Conservation (phyloP, 2,797 vertebrate genomes). For the Danio choprae region DNA sequence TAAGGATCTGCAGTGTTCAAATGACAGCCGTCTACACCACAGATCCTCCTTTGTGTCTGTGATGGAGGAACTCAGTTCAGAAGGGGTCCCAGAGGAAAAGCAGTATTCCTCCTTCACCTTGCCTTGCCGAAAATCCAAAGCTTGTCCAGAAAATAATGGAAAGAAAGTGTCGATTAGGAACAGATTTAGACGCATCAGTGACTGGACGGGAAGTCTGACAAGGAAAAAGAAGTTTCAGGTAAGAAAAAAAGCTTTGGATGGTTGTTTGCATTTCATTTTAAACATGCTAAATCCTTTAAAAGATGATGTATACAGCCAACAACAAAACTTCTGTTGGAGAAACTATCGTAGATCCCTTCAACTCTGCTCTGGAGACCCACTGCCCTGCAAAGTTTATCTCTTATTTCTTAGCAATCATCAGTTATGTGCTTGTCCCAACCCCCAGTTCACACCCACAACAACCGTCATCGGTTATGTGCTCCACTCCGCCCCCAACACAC, state of each 20-base stretch:
- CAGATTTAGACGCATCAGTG: conserved; percentile 87
- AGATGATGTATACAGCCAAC: too few relatives aligned
- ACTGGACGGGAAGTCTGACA: conserved; percentile 94
- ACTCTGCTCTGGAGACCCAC: too few relatives aligned
- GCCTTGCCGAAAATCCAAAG: conserved; percentile 79
- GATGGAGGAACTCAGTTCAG: conserved; percentile 74
- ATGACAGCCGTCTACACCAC: conserved; percentile 67
- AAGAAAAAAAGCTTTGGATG: conserved; percentile 39
- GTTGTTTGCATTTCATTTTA: background rate
- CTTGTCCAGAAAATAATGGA: conserved; percentile 66
- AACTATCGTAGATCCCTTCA: too few relatives aligned
- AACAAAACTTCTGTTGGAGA: too few relatives aligned
- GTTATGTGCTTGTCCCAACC: too few relatives aligned
- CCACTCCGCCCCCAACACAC: too few relatives aligned
- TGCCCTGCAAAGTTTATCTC: too few relatives aligned
- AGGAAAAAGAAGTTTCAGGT: conserved; percentile 93
- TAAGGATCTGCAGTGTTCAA: conserved; percentile 71
- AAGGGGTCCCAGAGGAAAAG: conserved; percentile 65
- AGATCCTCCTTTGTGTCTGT: conserved; percentile 79
- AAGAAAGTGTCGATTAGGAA: conserved; percentile 89
- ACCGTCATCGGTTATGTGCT: too few relatives aligned
- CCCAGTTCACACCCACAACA: too few relatives aligned
- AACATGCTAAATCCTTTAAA: background rate
- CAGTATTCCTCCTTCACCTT: conserved; percentile 84
- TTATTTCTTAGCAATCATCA: too few relatives aligned